These are phyloP conservation scores for Hydractinia symbiolongicarpus DNA, from an alignment of 30 jellyfish, hydroid and myxozoan genomes.

Conservation along the genomic window DNA sequence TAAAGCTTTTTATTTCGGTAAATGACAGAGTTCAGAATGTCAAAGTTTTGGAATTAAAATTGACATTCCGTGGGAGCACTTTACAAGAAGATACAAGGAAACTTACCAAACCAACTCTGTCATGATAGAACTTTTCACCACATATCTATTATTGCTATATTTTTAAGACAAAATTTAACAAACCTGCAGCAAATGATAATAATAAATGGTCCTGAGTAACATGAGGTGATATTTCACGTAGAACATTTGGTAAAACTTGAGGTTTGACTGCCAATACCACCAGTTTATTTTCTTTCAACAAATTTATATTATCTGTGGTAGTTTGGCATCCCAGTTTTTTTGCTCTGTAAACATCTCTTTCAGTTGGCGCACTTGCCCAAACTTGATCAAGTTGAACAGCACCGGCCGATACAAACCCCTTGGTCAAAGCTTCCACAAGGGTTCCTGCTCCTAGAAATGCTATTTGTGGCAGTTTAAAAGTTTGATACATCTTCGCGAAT, in stretches of 20 bases:
- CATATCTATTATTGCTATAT: too few relatives aligned
- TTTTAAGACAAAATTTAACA: too few relatives aligned
- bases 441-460: constrained; percentile 97
- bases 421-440: constrained; percentile 91
- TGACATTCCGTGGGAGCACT: too few relatives aligned
- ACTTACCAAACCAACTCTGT: too few relatives aligned
- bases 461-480: constrained; percentile 66
- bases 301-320: constrained; percentile 58
- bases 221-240: constrained; percentile 82
- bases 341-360: constrained; percentile 65
- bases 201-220: constrained; percentile 80
- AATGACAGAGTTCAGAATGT: too few relatives aligned
- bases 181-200: constrained; percentile 88
- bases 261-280: constrained; percentile 95
- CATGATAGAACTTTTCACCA: too few relatives aligned
- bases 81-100: too few relatives aligned
- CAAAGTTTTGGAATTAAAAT: too few relatives aligned
- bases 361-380: constrained; percentile 97
- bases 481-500: constrained; percentile 54
- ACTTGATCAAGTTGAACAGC: constrained; percentile 79
- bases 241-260: constrained; percentile 76
- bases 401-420: constrained; percentile 94
- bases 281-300: constrained; percentile 63
- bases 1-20: too few relatives aligned
- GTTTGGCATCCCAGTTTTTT: constrained; percentile 74